These are phyloP conservation scores for Dryobates pubescens DNA, from an alignment of 2,797 vertebrate species.

Conservation along the genomic window DNA sequence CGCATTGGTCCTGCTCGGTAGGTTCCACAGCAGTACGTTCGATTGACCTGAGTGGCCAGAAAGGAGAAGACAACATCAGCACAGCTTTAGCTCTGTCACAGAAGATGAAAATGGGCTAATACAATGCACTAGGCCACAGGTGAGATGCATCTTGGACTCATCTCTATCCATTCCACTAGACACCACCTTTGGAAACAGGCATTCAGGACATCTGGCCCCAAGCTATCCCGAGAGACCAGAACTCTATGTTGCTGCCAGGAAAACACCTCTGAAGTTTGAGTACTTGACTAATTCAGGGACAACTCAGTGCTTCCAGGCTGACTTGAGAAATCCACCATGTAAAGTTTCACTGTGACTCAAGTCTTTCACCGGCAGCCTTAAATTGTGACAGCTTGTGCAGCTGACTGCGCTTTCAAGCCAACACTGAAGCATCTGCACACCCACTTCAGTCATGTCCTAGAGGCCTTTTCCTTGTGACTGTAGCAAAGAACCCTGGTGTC, in stretches of 20 bases:
- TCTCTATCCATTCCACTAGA: not conserved
- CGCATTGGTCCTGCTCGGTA: constrained; percentile 97
- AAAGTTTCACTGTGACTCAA: not conserved
- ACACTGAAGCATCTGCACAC: rapidly evolving
- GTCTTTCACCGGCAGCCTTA: not conserved
- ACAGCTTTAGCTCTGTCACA: not conserved
- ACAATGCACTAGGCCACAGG: not conserved
- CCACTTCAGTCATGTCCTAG: not conserved
- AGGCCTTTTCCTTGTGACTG: not conserved
- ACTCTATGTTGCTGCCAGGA: not conserved
- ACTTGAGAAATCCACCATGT: not conserved
- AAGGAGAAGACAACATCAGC: not conserved
- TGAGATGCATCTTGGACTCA: not conserved
- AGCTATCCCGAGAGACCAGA: not conserved
- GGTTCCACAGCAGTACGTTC: constrained; percentile 96
- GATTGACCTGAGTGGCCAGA: constrained; percentile 85
- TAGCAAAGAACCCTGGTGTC: not conserved
- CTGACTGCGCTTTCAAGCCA: not conserved
- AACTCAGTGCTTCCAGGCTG: constrained; percentile 2
- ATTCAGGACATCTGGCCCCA: not conserved
- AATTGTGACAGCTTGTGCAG: not conserved
- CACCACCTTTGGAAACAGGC: not conserved
- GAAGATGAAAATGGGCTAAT: not conserved
- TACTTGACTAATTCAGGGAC: constrained; percentile 16
- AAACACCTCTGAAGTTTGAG: not conserved